These are phyloP conservation scores for Odontesthes bonariensis DNA, from an alignment of 2,113 vertebrate species.

Conservation along the genomic window DNA sequence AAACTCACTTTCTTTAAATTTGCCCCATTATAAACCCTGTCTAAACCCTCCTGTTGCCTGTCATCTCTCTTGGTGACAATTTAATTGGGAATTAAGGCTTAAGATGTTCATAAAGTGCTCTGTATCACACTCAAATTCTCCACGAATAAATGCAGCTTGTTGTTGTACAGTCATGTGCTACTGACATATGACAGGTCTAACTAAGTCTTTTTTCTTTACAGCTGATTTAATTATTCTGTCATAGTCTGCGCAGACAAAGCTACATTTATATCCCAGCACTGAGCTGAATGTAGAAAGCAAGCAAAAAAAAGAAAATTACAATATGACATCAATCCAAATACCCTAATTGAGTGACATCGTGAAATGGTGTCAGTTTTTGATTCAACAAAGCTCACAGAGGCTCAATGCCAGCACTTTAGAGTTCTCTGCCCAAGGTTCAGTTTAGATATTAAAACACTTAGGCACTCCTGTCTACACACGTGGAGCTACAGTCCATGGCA, in stretches of 20 bases:
- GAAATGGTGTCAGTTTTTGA: conserved; percentile 47
- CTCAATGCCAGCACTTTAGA: conserved; percentile 57
- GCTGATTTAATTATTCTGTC: conserved; percentile 36
- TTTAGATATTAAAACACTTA: conserved; percentile 46
- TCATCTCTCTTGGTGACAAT: conserved; percentile 33
- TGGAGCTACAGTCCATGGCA: conserved; percentile 46
- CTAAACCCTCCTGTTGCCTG: conserved; percentile 21
- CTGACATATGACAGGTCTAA: conserved; percentile 58
- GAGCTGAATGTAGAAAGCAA: conserved; percentile 42
- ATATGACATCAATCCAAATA: conserved; percentile 62
- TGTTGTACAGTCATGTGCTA: conserved; percentile 56
- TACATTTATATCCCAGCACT: conserved; percentile 50
- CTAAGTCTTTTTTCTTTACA: conserved; percentile 31
- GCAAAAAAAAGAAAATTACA: conserved; percentile 17
- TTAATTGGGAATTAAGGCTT: conserved; percentile 76
- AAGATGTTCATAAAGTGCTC: conserved; percentile 80
- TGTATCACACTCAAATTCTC: conserved; percentile 63
- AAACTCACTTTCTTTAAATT: conserved; percentile 4
- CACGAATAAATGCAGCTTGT: conserved; percentile 22
- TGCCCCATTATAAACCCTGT: conserved; percentile 42
- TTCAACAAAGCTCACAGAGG: conserved; percentile 42
- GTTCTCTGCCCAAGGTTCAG: conserved; percentile 54
- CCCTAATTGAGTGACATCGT: conserved; percentile 55
- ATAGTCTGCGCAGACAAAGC: conserved; percentile 43
- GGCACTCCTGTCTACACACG: conserved; percentile 65